These are phyloP conservation scores for Melanitta fusca DNA, from an alignment of 2,797 vertebrate genomes.

Conservation along the genomic window DNA sequence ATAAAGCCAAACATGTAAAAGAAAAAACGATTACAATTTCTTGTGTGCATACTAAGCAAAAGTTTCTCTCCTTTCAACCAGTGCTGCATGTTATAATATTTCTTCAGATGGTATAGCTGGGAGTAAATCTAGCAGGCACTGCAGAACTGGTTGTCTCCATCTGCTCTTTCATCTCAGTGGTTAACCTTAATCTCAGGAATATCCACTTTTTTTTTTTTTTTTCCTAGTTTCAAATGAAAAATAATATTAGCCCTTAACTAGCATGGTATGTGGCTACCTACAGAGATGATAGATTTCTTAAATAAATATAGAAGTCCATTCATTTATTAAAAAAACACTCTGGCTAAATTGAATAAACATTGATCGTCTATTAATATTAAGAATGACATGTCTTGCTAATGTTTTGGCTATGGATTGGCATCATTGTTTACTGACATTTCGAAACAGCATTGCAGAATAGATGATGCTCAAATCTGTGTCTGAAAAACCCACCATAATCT, in stretches of 20 bases:
- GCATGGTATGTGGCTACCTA: background rate
- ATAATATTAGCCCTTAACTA: background rate
- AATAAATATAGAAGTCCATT: background rate
- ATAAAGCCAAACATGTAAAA: background rate
- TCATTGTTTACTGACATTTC: background rate
- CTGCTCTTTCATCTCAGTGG: background rate
- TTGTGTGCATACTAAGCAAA: background rate
- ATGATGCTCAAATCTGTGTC: background rate
- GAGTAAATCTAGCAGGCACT: background rate
- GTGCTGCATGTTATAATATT: background rate
- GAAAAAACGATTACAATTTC: background rate
- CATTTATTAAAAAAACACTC: background rate
- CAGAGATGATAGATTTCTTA: background rate
- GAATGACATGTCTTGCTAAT: background rate
- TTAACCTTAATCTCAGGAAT: background rate
- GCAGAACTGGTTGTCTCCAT: background rate
- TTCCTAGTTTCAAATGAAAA: background rate
- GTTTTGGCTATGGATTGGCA: background rate
- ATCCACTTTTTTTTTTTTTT: background rate
- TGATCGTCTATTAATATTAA: background rate
- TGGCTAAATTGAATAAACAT: background rate
- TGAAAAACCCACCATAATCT: background rate
- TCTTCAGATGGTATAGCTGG: background rate
- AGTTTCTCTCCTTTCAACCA: background rate
- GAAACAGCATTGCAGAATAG: background rate